These are phyloP conservation scores for Phragmatobia fuliginosa DNA, from an alignment of 2,888 invertebrate genomes.

Conservation along the genomic window DNA sequence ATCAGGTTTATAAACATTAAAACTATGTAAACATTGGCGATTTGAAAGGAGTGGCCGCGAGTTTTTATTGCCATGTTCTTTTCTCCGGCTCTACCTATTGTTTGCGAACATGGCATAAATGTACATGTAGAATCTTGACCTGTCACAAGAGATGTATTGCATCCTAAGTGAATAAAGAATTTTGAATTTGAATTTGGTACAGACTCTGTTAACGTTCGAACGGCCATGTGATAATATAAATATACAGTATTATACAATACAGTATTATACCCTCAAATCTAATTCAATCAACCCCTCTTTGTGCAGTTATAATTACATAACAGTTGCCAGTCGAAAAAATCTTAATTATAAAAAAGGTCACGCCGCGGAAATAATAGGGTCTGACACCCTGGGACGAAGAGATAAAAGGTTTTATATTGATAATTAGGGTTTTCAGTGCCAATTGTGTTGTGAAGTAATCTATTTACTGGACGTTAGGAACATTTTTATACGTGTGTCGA, in stretches of 20 bases:
- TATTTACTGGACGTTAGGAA: neutral
- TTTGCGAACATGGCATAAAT: too few species aligned
- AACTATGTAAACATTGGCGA: too few species aligned
- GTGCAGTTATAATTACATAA: neutral
- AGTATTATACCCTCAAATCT: neutral
- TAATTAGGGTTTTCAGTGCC: neutral
- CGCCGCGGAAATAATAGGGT: neutral
- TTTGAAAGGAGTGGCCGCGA: too few species aligned
- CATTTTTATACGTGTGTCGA: neutral
- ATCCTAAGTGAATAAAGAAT: too few species aligned
- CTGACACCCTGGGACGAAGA: slow-evolving; percentile 9
- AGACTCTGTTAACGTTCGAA: too few species aligned
- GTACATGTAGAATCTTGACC: too few species aligned
- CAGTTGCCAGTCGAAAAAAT: neutral
- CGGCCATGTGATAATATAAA: too few species aligned
- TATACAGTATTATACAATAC: neutral
- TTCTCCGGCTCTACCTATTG: too few species aligned
- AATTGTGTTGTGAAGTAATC: neutral
- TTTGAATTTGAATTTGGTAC: too few species aligned
- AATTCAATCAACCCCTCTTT: neutral
- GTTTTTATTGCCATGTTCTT: too few species aligned
- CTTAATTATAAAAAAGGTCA: neutral
- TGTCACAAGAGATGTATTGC: too few species aligned
- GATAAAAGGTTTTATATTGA: slow-evolving; percentile 5
- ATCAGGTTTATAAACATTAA: too few species aligned